phyloP scores from a whole-genome alignment of 2,113 vertebrate species.

The Bujurquina vittata region DNA sequence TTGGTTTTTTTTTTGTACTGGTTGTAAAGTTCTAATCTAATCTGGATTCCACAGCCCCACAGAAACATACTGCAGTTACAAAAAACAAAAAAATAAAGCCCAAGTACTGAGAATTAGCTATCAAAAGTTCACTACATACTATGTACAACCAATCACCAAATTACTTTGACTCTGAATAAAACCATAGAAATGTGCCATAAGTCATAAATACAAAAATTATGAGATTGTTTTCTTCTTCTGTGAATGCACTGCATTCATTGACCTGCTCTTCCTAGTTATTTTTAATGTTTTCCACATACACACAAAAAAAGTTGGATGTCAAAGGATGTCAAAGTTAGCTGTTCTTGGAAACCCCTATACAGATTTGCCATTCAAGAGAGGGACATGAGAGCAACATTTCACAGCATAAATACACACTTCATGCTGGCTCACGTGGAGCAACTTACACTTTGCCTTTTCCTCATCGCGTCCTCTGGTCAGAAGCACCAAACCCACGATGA shows the following conservation, averaged over 20 bases:
- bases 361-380: not conserved
- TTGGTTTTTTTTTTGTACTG: not conserved
- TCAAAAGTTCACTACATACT: not conserved
- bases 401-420: not conserved
- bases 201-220: too few species aligned
- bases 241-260: too few species aligned
- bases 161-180: not conserved
- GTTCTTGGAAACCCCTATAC: too few species aligned
- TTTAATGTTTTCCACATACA: too few species aligned
- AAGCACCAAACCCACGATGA: constrained; percentile 95
- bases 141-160: not conserved
- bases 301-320: not conserved
- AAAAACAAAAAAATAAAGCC: too few species aligned
- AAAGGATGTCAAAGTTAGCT: too few species aligned
- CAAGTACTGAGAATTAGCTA: not conserved
- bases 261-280: too few species aligned
- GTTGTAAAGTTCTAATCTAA: too few species aligned
- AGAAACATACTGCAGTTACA: too few species aligned
- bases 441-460: constrained; percentile 98
- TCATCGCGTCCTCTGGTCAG: constrained; percentile 96
- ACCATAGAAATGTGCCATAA: too few species aligned
- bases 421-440: rapidly evolving
- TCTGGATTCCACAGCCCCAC: not conserved
- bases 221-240: too few species aligned
- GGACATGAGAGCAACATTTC: not conserved